Evolutionary conservation across 2,888 invertebrate species (phyloP).

Genomic region (Xylocampa areola): DNA sequence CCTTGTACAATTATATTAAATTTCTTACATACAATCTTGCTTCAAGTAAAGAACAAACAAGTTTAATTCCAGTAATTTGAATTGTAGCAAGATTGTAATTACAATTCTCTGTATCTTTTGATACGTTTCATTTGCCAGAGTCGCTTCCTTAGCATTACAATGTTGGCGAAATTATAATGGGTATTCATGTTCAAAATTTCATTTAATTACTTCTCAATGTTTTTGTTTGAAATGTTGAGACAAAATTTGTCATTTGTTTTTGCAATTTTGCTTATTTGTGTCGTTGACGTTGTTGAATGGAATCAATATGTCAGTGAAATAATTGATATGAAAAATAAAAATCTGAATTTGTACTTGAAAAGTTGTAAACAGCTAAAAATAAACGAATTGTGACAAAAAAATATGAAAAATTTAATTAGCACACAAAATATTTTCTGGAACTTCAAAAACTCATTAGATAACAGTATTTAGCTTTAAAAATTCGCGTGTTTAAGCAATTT

Average conservation of each 20-base stretch:
- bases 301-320: background rate
- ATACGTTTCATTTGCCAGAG: conserved; percentile 37
- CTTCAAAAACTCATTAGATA: no score
- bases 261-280: background rate
- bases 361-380: no score
- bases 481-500: background rate
- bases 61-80: conserved; percentile 36
- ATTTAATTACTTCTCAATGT: conserved; percentile 28
- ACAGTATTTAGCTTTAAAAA: no score
- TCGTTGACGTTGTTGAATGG: background rate
- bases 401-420: no score
- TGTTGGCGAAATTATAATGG: conserved; percentile 19
- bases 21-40: conserved; percentile 15
- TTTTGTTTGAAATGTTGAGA: conserved; percentile 1
- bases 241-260: background rate
- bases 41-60: background rate
- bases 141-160: conserved; percentile 12
- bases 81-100: conserved; percentile 39
- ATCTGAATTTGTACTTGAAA: no score
- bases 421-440: no score
- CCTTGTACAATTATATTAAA: conserved; percentile 1
- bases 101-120: conserved; percentile 27
- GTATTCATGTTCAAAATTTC: conserved; percentile 11
- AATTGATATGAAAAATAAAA: no score
- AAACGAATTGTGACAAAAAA: no score